These are phyloP conservation scores for Hoplodrina ambigua DNA, from an alignment of 2,888 invertebrate genomes.

Conservation along the genomic window DNA sequence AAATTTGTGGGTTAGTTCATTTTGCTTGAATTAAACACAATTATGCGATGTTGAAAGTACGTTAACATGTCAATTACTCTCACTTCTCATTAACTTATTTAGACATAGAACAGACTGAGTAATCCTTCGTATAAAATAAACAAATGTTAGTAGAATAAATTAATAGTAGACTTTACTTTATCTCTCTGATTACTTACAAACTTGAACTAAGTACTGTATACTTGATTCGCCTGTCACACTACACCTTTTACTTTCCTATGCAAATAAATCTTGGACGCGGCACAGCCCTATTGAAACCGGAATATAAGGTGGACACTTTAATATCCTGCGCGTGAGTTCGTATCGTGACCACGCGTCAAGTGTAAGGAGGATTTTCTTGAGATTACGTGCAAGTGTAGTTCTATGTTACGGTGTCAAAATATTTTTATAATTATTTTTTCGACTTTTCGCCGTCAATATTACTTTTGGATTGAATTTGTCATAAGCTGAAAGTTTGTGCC, in stretches of 20 bases:
- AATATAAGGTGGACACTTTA: conserved; percentile 75
- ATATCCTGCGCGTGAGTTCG: conserved; percentile 68
- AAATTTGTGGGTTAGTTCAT: no score
- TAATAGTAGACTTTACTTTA: conserved; percentile 37
- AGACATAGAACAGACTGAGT: conserved; percentile 9
- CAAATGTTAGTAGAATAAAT: conserved; percentile 30
- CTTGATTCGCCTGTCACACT: conserved; percentile 24
- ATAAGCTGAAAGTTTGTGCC: no score
- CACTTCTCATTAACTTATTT: conserved; percentile 6
- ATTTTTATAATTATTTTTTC: not conserved
- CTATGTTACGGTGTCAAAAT: not conserved
- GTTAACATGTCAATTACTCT: conserved; percentile 12
- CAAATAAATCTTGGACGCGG: conserved; percentile 33
- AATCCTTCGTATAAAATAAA: conserved; percentile 20
- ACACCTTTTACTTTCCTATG: conserved; percentile 44
- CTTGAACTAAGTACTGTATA: conserved; percentile 20
- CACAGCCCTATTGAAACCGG: conserved; percentile 72
- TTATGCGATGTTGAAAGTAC: no score
- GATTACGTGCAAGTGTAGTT: conserved; percentile 28
- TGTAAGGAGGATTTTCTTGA: conserved; percentile 59
- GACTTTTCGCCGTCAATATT: no score
- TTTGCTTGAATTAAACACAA: no score
- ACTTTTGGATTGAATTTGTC: no score
- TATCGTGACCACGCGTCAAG: conserved; percentile 78
- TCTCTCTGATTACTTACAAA: conserved; percentile 30